Evolutionary conservation across 2,113 vertebrate genomes (phyloP), one percentile per base, ranked within the genome.

Genomic region (Sigmodon hispidus): DNA sequence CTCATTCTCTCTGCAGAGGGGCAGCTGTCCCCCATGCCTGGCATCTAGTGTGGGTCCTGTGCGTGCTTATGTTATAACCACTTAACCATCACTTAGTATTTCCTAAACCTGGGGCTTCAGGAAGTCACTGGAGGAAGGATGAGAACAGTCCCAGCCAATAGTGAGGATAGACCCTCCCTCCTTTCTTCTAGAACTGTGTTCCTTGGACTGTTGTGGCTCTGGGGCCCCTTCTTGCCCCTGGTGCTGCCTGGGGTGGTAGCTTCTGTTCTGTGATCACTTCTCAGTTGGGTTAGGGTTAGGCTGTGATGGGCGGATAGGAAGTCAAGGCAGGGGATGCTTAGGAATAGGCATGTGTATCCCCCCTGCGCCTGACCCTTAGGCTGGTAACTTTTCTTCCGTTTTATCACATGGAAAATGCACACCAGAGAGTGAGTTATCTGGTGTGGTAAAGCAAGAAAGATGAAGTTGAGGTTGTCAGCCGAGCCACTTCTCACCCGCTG

Each of bases 21-120:
- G 31, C 48, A 29, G 29, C 9, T 11, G 7, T 34, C 43, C 26
- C 77, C 43, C 1, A 4, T 5, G 79, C 22, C 57, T 5, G 29
- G 21, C 3, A 3, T 31, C 22, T 0, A 1, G 77, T 0, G 3
- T 45, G 87, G 31, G 3, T 34, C 10, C 19, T 26, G 57, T 13
- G 13, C 5, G 48, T 4, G 4, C 55, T 83, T 12, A 63, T 16
- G 52, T 19, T n/a, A 59, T n/a, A 59, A 36, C 22, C 52, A 81
- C 77, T 40, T 13, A 59, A 11, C 79, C 12, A 4, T 43, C 57
- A 63, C 13, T 10, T 43, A 9, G 57, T 43, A 7, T 2, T 50
- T 43, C 72, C 52, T 29, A 87, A 52, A 59, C 40, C 50, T 48
- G 52, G 50, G 12, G n/a, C 57, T 45, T 61, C 57, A 63, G 57